Percentiles rank a stretch among this genome's conserved stretches.
Evolutionary conservation across 2,888 invertebrate species (phyloP).

Genomic region (Stenodera caucasica): DNA sequence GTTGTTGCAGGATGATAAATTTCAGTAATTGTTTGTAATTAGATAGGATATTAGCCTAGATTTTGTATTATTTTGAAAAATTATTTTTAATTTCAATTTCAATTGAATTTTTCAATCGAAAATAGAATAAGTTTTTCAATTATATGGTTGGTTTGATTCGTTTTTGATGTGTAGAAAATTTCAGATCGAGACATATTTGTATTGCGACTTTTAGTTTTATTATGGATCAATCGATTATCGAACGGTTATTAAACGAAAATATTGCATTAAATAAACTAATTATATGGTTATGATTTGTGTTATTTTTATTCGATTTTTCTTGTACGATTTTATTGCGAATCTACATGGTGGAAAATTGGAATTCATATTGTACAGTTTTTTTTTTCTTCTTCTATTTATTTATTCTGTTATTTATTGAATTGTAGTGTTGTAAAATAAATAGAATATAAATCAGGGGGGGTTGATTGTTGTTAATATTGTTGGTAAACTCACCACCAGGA

Average conservation of each 20-base stretch:
- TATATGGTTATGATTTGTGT: background rate
- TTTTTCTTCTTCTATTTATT: too few relatives aligned
- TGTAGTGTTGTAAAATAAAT: too few relatives aligned
- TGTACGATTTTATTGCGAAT: background rate
- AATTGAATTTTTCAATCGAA: too few relatives aligned
- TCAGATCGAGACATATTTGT: background rate
- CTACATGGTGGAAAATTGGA: background rate
- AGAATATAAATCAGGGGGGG: too few relatives aligned
- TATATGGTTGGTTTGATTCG: background rate
- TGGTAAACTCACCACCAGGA: conserved; percentile 80
- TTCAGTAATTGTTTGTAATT: background rate
- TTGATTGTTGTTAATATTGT: background rate
- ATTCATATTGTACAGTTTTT: too few relatives aligned
- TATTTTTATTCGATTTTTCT: background rate
- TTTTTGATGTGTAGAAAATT: conserved; percentile 1
- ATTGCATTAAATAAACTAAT: background rate
- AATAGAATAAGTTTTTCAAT: background rate
- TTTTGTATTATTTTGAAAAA: background rate
- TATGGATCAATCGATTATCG: conserved; percentile 5
- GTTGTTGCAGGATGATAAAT: background rate
- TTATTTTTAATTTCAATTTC: too few relatives aligned
- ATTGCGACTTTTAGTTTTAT: background rate
- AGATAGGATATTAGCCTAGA: background rate
- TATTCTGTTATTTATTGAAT: too few relatives aligned
- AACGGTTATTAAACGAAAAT: background rate